Conservation (phyloP, 2,113 vertebrate genomes). For the Penelope pileata region DNA sequence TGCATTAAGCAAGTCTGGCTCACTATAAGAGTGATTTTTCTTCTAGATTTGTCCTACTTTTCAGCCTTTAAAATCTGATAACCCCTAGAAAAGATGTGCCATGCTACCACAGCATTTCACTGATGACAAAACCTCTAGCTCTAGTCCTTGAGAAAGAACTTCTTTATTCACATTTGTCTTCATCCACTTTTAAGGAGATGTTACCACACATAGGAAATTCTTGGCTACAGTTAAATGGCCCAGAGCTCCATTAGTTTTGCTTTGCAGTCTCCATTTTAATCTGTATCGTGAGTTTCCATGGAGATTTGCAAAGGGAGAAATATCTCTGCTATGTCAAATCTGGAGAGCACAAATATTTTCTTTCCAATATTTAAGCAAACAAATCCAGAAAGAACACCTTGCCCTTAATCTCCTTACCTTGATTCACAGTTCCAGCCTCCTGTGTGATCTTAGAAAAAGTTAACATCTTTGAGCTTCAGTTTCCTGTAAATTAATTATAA, state of each 20-base stretch:
- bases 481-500: constrained; percentile 39
- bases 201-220: background rate
- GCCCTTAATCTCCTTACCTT: background rate
- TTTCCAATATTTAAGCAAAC: constrained; percentile 33
- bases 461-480: background rate
- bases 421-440: background rate
- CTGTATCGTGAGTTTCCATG: background rate
- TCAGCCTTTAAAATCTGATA: background rate
- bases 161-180: background rate
- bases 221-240: background rate
- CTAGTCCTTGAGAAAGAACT: background rate
- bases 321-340: background rate
- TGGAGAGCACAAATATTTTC: constrained; percentile 15
- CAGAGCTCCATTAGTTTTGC: background rate
- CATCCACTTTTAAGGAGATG: background rate
- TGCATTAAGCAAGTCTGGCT: background rate
- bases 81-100: background rate
- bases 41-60: background rate
- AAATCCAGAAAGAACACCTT: constrained; percentile 19
- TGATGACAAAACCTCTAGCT: background rate
- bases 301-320: constrained; percentile 16
- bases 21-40: background rate
- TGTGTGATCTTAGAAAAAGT: constrained; percentile 14
- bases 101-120: background rate
- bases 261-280: background rate